phyloP scores from a whole-genome alignment of 2,888 invertebrate genomes.

The Nomada goodeniana region DNA sequence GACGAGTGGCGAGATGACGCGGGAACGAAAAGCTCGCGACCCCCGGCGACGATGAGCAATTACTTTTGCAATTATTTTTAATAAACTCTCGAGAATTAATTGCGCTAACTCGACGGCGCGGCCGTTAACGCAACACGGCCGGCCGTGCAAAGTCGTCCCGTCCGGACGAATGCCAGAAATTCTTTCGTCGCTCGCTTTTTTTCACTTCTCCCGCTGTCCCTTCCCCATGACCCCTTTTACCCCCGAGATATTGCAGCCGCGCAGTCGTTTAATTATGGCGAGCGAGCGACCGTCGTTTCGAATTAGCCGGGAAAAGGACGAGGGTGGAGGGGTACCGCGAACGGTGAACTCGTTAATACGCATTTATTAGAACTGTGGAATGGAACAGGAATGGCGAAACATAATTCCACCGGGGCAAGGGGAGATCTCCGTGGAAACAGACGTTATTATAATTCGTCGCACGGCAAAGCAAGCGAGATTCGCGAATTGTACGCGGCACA shows the following conservation, averaged over 20 bases:
- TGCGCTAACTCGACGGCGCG: conserved; percentile 41
- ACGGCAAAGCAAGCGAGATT: background rate
- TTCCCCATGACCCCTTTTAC: background rate
- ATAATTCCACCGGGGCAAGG: too few relatives aligned
- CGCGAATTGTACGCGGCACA: background rate
- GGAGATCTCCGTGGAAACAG: too few relatives aligned
- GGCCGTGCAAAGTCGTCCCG: conserved; percentile 18
- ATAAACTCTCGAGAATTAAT: conserved; percentile 61
- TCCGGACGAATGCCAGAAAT: conserved; percentile 33
- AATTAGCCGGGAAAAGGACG: background rate
- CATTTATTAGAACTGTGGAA: too few relatives aligned
- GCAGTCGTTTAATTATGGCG: background rate
- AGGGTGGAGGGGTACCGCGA: too few relatives aligned
- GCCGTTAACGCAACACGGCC: conserved; percentile 1
- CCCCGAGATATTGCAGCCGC: conserved; percentile 6
- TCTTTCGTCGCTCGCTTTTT: conserved; percentile 1
- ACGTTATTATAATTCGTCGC: background rate
- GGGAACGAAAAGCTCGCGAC: conserved; percentile 1
- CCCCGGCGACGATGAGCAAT: conserved; percentile 32
- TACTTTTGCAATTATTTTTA: conserved; percentile 61
- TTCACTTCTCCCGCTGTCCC: background rate
- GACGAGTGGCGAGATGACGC: background rate
- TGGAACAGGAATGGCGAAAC: too few relatives aligned
- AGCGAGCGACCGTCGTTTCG: background rate
- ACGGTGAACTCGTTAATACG: too few relatives aligned